Conservation (phyloP, 2,113 vertebrate species). For the Alouatta palliata region DNA sequence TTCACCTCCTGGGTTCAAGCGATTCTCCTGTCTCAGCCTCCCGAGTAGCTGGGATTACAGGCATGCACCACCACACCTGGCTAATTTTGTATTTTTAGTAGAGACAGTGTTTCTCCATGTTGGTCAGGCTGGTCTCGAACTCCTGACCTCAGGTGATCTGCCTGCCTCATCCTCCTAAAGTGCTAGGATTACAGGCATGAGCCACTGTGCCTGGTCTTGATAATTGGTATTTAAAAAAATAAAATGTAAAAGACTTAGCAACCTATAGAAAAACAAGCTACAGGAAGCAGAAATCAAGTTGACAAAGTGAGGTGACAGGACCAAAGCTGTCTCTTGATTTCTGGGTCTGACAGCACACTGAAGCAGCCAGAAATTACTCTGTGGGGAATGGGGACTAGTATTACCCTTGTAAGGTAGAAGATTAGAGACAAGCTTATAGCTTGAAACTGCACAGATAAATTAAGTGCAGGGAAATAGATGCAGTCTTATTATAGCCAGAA, state of each 20-base stretch:
- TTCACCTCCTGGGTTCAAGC: too few relatives aligned
- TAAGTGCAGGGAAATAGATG: background rate
- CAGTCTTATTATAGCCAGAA: background rate
- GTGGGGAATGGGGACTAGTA: background rate
- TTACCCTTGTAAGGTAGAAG: background rate
- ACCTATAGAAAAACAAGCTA: background rate
- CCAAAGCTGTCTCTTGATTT: background rate
- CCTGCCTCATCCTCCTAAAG: too few relatives aligned
- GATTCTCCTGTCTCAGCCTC: too few relatives aligned
- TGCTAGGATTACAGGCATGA: too few relatives aligned
- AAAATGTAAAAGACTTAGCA: conserved; percentile 17
- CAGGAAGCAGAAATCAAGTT: background rate
- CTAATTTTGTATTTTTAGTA: too few relatives aligned
- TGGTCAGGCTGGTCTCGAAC: too few relatives aligned
- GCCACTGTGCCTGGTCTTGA: background rate
- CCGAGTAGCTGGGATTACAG: too few relatives aligned
- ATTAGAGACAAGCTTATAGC: background rate
- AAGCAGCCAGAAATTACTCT: background rate
- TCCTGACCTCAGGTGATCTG: too few relatives aligned
- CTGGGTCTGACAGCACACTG: background rate
- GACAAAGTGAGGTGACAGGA: background rate
- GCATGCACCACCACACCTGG: too few relatives aligned
- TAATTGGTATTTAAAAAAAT: background rate
- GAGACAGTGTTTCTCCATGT: too few relatives aligned
- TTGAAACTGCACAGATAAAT: background rate